phyloP scores from a whole-genome alignment of 2,888 invertebrate species.

The Polymixis lichenea region DNA sequence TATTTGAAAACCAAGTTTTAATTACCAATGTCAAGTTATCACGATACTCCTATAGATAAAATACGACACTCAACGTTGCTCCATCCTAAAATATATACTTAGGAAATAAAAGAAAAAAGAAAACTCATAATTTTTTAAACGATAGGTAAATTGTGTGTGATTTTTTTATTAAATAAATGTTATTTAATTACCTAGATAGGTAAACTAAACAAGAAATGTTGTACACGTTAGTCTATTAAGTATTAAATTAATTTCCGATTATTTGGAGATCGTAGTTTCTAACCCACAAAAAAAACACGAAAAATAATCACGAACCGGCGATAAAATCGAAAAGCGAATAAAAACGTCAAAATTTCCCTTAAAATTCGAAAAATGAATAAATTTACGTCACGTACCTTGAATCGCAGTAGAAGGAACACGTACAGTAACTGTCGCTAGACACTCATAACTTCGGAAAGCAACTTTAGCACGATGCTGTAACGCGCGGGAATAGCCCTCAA shows the following conservation, averaged over 20 bases:
- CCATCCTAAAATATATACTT: conserved; percentile 9
- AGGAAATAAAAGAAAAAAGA: background rate
- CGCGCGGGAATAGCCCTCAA: conserved; percentile 82
- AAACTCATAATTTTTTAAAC: background rate
- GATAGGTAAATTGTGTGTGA: background rate
- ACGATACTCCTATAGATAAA: conserved; percentile 36
- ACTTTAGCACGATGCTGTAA: conserved; percentile 65
- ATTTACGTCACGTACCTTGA: conserved; percentile 71
- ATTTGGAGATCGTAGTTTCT: background rate
- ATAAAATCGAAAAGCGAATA: background rate
- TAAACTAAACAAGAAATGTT: background rate
- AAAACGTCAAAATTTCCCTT: background rate
- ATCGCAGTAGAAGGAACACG: conserved; percentile 56
- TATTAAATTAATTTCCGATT: background rate
- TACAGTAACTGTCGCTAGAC: conserved; percentile 67
- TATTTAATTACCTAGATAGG: background rate
- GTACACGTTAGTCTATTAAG: background rate
- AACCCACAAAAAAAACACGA: background rate
- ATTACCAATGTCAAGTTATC: background rate
- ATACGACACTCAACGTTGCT: background rate
- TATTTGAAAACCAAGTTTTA: conserved; percentile 1
- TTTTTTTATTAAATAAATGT: background rate
- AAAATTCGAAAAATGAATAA: conserved; percentile 2
- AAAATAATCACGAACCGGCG: background rate
- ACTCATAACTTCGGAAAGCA: conserved; percentile 79